These are phyloP conservation scores for Drosophila birchii DNA, from an alignment of 2,888 invertebrate species.

Conservation along the genomic window DNA sequence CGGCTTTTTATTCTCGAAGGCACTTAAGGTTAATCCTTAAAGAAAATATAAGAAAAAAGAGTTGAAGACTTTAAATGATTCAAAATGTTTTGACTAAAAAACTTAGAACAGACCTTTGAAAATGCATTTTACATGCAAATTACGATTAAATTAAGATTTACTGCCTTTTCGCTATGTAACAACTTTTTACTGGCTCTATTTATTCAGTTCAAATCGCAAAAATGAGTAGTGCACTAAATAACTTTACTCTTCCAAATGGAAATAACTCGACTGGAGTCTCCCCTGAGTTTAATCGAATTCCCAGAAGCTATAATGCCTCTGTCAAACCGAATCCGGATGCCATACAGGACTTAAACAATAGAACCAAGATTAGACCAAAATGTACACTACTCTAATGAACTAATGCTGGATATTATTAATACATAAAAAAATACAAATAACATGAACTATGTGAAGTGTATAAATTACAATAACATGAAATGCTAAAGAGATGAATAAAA, in stretches of 20 bases:
- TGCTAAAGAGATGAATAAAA: too few species aligned
- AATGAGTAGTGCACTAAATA: too few species aligned
- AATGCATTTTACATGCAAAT: neutral
- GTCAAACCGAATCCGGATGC: too few species aligned
- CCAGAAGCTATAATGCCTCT: too few species aligned
- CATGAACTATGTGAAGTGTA: too few species aligned
- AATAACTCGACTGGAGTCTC: neutral
- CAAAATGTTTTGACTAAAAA: neutral
- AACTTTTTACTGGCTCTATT: neutral
- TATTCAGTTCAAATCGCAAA: neutral
- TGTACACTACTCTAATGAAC: too few species aligned
- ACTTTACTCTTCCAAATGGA: neutral
- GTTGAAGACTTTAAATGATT: neutral
- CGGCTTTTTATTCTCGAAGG: conserved; percentile 11
- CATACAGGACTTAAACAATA: too few species aligned
- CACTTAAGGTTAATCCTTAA: neutral
- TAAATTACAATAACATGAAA: too few species aligned
- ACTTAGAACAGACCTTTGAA: neutral
- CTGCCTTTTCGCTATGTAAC: neutral
- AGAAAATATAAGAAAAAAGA: neutral
- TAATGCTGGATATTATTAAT: too few species aligned
- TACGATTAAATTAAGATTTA: neutral
- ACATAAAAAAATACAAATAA: too few species aligned
- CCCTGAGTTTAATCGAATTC: neutral
- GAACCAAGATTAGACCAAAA: too few species aligned